These are phyloP conservation scores for Apamea epomidion DNA, from an alignment of 2,888 invertebrate species.

Conservation along the genomic window DNA sequence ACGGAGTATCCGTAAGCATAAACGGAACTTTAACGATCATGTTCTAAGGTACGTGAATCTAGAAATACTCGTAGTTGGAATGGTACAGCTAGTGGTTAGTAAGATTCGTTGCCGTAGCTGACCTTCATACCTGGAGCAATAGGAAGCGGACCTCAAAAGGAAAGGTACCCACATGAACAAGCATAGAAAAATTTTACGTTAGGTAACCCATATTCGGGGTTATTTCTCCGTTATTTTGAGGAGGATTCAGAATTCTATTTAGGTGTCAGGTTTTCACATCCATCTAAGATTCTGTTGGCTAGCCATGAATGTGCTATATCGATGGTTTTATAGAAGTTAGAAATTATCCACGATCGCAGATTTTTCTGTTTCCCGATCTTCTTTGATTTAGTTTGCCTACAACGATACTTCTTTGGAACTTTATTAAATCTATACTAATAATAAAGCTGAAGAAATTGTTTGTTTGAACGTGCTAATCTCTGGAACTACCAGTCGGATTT, in stretches of 20 bases:
- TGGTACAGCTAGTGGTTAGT: neutral
- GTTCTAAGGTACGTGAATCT: constrained; percentile 15
- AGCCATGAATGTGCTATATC: neutral
- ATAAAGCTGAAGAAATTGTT: no score
- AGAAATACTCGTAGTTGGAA: neutral
- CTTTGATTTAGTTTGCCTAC: neutral
- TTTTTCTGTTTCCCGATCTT: neutral
- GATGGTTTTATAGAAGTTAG: neutral
- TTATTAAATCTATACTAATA: neutral
- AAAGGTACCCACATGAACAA: no score
- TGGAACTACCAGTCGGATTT: no score
- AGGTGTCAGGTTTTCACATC: neutral
- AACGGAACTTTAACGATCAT: constrained; percentile 39
- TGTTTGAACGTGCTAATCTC: no score
- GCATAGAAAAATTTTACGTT: no score
- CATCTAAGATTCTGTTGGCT: neutral
- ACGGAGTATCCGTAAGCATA: constrained; percentile 26
- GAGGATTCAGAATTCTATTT: neutral
- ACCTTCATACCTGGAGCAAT: neutral
- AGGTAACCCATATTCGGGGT: neutral
- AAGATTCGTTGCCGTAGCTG: neutral
- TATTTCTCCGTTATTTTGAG: neutral
- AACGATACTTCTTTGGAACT: neutral
- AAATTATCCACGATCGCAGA: neutral
- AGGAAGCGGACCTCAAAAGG: no score